Evolutionary conservation across 2,888 invertebrate species (phyloP).

Genomic region (Elegia similella): DNA sequence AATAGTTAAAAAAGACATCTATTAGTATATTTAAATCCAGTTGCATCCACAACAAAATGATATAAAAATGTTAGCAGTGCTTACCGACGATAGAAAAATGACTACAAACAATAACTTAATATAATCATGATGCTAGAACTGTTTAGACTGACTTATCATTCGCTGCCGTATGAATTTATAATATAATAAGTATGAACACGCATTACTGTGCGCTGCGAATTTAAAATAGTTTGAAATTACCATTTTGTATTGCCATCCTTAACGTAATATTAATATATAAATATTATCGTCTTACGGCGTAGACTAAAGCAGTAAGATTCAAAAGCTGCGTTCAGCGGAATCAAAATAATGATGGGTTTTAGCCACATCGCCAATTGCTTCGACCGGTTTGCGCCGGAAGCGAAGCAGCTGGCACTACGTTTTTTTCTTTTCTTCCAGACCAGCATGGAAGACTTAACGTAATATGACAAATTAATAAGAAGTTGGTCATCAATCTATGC

Average conservation of each 20-base stretch:
- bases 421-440: too few relatives aligned
- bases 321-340: too few relatives aligned
- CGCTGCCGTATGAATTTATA: constrained; percentile 10
- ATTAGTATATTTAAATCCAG: background rate
- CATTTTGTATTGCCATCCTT: background rate
- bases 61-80: background rate
- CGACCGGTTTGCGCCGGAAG: too few relatives aligned
- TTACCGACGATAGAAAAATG: constrained; percentile 5
- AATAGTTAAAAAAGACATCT: too few relatives aligned
- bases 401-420: too few relatives aligned
- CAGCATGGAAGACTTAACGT: too few relatives aligned
- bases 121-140: constrained; percentile 23
- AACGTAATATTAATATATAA: background rate
- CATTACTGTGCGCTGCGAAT: background rate
- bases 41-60: background rate
- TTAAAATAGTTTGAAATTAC: background rate
- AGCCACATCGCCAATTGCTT: too few relatives aligned
- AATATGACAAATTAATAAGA: too few relatives aligned
- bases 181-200: constrained; percentile 1
- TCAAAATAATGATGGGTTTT: too few relatives aligned
- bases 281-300: too few relatives aligned
- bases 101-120: constrained; percentile 9
- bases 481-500: too few relatives aligned
- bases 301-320: too few relatives aligned
- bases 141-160: constrained; percentile 31